These are phyloP conservation scores for Fregetta grallaria DNA, from an alignment of 2,113 vertebrate genomes.

Conservation along the genomic window DNA sequence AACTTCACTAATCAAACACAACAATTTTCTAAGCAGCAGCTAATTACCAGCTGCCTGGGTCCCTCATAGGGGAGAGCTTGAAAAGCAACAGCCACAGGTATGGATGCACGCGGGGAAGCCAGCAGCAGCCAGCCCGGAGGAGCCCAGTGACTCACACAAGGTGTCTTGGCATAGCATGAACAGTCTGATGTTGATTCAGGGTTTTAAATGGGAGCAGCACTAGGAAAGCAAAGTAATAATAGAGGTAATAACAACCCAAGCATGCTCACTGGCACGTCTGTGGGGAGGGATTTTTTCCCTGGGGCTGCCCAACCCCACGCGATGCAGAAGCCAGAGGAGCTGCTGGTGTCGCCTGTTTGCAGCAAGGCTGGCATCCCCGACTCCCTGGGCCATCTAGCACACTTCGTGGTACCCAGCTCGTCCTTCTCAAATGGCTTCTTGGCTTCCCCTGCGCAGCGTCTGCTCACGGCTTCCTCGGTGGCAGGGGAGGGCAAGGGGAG, in stretches of 20 bases:
- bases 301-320: background rate
- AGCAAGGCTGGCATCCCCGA: too few relatives aligned
- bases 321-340: background rate
- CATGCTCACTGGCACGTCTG: background rate
- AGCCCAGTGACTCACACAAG: background rate
- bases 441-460: fast-evolving
- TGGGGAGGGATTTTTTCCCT: background rate
- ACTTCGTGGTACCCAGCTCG: background rate
- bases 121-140: background rate
- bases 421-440: background rate
- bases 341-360: fast-evolving
- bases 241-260: background rate
- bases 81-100: background rate
- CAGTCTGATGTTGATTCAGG: background rate
- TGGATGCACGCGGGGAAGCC: fast-evolving
- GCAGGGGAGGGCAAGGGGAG: background rate
- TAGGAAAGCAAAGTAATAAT: background rate
- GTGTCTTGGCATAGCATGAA: background rate
- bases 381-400: background rate
- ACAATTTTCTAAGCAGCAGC: background rate
- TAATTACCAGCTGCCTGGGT: background rate
- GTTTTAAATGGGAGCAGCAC: background rate
- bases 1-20: background rate
- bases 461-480: fast-evolving
- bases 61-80: too few relatives aligned